phyloP scores from a whole-genome alignment of 2,888 invertebrate genomes.

The Stictocephala bisonia region DNA sequence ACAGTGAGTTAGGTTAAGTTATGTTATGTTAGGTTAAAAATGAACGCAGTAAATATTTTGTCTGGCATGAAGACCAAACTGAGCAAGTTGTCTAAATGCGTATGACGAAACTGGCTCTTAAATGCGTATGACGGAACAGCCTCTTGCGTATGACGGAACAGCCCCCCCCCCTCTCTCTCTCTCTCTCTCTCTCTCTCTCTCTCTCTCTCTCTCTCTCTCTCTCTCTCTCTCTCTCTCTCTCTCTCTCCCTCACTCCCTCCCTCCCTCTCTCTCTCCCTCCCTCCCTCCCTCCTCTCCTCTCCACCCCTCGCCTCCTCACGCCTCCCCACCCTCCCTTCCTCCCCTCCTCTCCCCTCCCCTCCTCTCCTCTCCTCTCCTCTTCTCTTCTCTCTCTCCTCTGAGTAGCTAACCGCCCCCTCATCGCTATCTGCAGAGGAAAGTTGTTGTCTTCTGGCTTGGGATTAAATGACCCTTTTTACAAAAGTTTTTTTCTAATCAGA shows the following conservation, averaged over 20 bases:
- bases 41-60: too few relatives aligned
- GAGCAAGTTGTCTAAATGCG: too few relatives aligned
- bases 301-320: neutral
- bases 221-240: neutral
- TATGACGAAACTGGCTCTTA: too few relatives aligned
- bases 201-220: neutral
- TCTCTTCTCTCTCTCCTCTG: neutral
- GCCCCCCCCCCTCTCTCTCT: conserved; percentile 5
- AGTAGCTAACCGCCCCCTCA: neutral
- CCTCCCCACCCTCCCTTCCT: too few relatives aligned
- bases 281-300: neutral
- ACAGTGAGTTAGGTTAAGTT: too few relatives aligned
- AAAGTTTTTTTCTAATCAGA: too few relatives aligned
- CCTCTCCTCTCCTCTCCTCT: neutral
- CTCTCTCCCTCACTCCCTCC: neutral
- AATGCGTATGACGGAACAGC: too few relatives aligned
- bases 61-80: too few relatives aligned
- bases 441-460: too few relatives aligned
- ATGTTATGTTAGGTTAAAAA: too few relatives aligned
- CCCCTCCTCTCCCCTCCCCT: neutral
- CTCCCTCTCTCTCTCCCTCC: neutral
- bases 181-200: neutral
- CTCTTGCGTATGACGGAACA: neutral
- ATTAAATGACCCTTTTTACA: too few relatives aligned
- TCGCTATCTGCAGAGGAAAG: too few relatives aligned